Evolutionary conservation across 1,140 invertebrate species (phyloP).

Genomic region (Lineus longissimus): DNA sequence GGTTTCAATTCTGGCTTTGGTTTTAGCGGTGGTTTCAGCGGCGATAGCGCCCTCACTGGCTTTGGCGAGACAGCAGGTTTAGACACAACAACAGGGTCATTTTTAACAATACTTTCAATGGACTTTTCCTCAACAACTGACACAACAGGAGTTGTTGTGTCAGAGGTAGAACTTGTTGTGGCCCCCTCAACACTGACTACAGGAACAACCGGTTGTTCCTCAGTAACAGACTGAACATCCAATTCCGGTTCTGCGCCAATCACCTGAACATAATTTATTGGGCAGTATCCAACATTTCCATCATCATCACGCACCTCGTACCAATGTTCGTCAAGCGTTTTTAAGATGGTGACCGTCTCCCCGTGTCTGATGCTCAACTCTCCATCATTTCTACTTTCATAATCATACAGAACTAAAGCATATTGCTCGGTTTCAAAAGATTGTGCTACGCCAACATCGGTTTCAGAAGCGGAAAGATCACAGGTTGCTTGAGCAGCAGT

Average conservation of each 20-base stretch:
- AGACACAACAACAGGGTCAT: no score
- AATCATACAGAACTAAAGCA: slow-evolving; percentile 57
- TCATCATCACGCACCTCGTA: slow-evolving; percentile 58
- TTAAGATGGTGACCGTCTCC: slow-evolving; percentile 58
- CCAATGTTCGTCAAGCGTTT: slow-evolving; percentile 63
- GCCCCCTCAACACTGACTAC: no score
- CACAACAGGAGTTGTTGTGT: no score
- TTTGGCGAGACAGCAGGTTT: no score
- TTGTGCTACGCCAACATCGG: neutral
- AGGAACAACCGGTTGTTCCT: no score
- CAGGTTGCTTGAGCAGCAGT: neutral
- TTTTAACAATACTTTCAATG: no score
- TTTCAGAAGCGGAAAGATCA: no score
- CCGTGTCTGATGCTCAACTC: slow-evolving; percentile 59
- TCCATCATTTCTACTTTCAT: slow-evolving; percentile 57
- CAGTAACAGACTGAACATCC: no score
- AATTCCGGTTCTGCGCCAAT: slow-evolving; percentile 47
- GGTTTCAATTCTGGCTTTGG: slow-evolving; percentile 20
- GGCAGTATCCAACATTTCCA: slow-evolving; percentile 61
- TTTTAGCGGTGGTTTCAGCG: slow-evolving; percentile 24
- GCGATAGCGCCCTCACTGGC: neutral
- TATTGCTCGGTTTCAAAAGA: slow-evolving; percentile 24
- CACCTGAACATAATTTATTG: slow-evolving; percentile 63
- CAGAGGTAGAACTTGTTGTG: no score
- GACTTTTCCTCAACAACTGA: no score